Percentiles rank a stretch among this genome's conserved stretches.
These are phyloP conservation scores for Seira ritae DNA, from an alignment of 2,888 invertebrate genomes.

Conservation along the genomic window DNA sequence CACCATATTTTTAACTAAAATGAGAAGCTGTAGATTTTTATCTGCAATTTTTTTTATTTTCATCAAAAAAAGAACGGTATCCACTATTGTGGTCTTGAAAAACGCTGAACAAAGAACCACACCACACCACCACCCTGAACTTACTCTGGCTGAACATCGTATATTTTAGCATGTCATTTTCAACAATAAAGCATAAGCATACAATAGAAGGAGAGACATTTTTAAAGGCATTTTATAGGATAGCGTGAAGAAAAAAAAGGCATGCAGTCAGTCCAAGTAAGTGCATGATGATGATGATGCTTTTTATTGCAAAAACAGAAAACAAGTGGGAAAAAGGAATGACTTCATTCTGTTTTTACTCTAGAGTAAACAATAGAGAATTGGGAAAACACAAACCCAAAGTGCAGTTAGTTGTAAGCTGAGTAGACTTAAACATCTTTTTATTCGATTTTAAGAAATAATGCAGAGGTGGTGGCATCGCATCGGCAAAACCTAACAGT, in stretches of 20 bases:
- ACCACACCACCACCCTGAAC: background rate
- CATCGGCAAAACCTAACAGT: background rate
- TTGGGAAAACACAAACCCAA: background rate
- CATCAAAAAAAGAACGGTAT: constrained; percentile 5
- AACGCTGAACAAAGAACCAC: background rate
- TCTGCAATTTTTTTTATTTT: constrained; percentile 8
- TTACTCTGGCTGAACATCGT: background rate
- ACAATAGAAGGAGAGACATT: background rate
- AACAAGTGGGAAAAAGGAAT: constrained; percentile 16
- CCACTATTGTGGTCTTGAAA: constrained; percentile 13
- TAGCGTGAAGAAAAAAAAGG: background rate
- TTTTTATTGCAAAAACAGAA: constrained; percentile 6
- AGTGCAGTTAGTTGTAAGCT: constrained; percentile 17
- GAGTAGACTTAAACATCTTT: background rate
- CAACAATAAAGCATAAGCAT: background rate
- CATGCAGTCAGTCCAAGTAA: background rate
- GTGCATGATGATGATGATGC: background rate
- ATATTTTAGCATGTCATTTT: constrained; percentile 12
- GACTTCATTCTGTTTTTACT: background rate
- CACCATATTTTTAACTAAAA: background rate
- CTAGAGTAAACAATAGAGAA: constrained; percentile 15
- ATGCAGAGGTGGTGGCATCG: background rate
- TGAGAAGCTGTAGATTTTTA: background rate
- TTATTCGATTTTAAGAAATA: background rate
- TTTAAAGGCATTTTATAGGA: background rate